Base-by-base conservation (phyloP, 1,140 invertebrate species). In the Sinella curviseta region DNA sequence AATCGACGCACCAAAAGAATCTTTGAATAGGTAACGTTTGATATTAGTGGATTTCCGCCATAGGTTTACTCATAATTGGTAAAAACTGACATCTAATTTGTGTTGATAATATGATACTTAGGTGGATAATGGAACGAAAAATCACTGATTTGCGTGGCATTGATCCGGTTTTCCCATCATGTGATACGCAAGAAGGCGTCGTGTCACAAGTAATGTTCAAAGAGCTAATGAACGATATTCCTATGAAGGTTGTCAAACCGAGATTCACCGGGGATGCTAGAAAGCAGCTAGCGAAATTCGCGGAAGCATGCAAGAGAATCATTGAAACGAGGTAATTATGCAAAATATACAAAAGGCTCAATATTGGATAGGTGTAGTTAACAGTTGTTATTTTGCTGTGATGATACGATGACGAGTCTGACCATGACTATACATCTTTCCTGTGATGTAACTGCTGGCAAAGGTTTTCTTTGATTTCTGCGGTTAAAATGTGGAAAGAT, bases 211-310 rank as follows among this genome's bases (percentile, higher is more conserved):
- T 55, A 2, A 97, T 99, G 96, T 97, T 97, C 87, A 92, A 94
- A 77, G 97, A 98, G 89, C 97, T 99, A 34, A 98, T 99, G 95
- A 96, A 97, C 87, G 97, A 99, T 86, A 97, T 99, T 84, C 97
- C 97, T 0, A 95, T 99, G 35, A 98, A 97, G 88, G 90, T 99
- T 60, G 91, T 95, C 4, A 92, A 95, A 86, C 96, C 97, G 14
- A 98, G 97, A 87, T 98, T 95, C 85, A 96, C 95, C 8, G 95
- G 94, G 3, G 97, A 99, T 88, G 96, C 97, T 0, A 89, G 96
- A n/a, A 98, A 98, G 87, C 97, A 98, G 85, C 87, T 99, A 0
- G 96, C 95, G 8, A 91, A 94, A 55, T 99, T 98, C 87, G 96
- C 96, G 0, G 96, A 99, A 87, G 96, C 96, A 8, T 97, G 97